Evolutionary conservation across 2,113 vertebrate genomes (phyloP).

Genomic region (Telmatochromis brichardi): DNA sequence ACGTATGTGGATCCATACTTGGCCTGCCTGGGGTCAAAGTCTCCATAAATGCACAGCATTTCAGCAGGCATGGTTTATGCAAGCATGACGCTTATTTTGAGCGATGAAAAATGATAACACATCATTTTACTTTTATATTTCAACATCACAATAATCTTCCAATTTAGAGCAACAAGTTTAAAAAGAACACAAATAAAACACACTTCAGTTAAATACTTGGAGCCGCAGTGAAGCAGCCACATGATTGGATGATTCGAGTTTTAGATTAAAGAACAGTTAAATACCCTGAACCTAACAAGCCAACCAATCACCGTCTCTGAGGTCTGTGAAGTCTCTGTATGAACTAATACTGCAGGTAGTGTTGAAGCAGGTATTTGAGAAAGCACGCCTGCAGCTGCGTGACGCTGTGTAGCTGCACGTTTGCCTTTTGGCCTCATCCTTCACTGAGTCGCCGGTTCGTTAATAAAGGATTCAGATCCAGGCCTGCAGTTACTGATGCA

Average conservation of each 20-base stretch:
- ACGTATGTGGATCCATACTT: background rate
- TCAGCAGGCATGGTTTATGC: accelerated
- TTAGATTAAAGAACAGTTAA: background rate
- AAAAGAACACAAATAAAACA: background rate
- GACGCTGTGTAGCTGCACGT: background rate
- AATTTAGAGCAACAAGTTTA: background rate
- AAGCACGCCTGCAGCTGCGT: background rate
- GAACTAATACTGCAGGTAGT: background rate
- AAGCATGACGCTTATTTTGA: accelerated
- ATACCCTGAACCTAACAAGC: accelerated
- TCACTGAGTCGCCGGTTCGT: background rate
- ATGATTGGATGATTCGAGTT: background rate
- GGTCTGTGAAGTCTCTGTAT: background rate
- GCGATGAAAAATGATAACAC: background rate
- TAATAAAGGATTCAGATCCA: background rate
- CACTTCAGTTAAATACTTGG: background rate
- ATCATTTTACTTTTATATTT: background rate
- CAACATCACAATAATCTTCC: background rate
- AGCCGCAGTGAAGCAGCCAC: background rate
- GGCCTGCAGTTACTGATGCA: background rate
- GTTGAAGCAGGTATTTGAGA: background rate
- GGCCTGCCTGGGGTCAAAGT: background rate
- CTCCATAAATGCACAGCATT: background rate
- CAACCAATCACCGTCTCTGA: accelerated
- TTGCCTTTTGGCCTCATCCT: background rate